These are phyloP conservation scores for Brienomyrus brachyistius DNA, from an alignment of 2,113 vertebrate species.

Conservation along the genomic window DNA sequence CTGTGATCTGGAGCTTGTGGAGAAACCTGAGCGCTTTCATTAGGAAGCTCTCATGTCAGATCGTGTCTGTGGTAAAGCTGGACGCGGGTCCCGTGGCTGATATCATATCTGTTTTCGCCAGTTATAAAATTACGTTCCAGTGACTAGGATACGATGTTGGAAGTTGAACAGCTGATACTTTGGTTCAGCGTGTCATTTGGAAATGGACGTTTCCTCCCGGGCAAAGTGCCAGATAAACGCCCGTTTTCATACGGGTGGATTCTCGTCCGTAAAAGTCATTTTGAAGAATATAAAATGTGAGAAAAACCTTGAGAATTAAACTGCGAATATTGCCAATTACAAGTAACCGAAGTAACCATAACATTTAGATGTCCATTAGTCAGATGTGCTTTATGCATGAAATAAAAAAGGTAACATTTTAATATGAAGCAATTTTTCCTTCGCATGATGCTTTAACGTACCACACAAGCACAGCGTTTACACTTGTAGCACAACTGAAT, in stretches of 20 bases:
- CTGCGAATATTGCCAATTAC: background rate
- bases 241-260: constrained; percentile 4
- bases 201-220: constrained; percentile 14
- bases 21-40: background rate
- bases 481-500: background rate
- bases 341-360: background rate
- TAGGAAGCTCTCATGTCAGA: background rate
- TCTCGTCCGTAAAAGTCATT: background rate
- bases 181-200: constrained; percentile 4
- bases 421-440: background rate
- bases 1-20: background rate
- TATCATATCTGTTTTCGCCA: background rate
- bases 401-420: background rate
- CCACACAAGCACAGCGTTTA: background rate
- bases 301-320: background rate
- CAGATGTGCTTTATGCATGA: background rate
- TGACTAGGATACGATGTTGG: background rate
- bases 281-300: background rate
- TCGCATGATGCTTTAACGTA: background rate
- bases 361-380: background rate
- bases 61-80: background rate
- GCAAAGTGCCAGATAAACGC: constrained; percentile 7
- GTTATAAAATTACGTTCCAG: background rate
- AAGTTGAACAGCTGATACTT: background rate
- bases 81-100: background rate